Evolutionary conservation across 1,140 invertebrate genomes (phyloP).

Genomic region (Drosophila biarmipes): DNA sequence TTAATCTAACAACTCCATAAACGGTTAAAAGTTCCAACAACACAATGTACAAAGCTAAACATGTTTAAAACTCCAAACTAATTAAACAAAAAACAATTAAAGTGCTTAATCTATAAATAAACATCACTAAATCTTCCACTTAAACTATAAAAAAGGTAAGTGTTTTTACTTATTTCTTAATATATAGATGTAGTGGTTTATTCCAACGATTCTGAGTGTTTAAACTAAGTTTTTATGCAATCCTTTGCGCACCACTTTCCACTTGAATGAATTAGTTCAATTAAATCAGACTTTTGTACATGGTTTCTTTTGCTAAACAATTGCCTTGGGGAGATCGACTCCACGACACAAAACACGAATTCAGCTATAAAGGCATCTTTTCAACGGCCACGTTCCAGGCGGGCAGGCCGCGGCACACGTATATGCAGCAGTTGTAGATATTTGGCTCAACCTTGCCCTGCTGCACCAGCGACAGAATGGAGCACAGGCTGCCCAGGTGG

Average conservation of each 20-base stretch:
- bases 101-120: constrained; percentile 24
- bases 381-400: constrained; percentile 75
- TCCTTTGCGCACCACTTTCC: constrained; percentile 32
- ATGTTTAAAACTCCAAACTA: constrained; percentile 30
- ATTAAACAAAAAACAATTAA: constrained; percentile 10
- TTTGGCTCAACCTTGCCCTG: constrained; percentile 56
- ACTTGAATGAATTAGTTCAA: constrained; percentile 42
- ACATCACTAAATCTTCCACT: constrained; percentile 23
- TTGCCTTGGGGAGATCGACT: constrained; percentile 6
- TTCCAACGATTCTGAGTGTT: constrained; percentile 39
- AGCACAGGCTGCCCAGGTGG: constrained; percentile 66
- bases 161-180: not conserved
- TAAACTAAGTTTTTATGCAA: constrained; percentile 7
- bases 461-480: constrained; percentile 63
- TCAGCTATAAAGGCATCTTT: constrained; percentile 48
- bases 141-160: constrained; percentile 22
- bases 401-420: constrained; percentile 74
- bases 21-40: constrained; percentile 46
- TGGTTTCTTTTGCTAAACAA: constrained; percentile 7
- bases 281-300: constrained; percentile 8
- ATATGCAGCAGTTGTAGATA: constrained; percentile 71
- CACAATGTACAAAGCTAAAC: constrained; percentile 50
- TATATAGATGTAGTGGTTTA: constrained; percentile 21
- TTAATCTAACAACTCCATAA: constrained; percentile 17
- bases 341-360: constrained; percentile 3